Conservation (phyloP, 2,797 vertebrate genomes). For the Galagoides demidoff region DNA sequence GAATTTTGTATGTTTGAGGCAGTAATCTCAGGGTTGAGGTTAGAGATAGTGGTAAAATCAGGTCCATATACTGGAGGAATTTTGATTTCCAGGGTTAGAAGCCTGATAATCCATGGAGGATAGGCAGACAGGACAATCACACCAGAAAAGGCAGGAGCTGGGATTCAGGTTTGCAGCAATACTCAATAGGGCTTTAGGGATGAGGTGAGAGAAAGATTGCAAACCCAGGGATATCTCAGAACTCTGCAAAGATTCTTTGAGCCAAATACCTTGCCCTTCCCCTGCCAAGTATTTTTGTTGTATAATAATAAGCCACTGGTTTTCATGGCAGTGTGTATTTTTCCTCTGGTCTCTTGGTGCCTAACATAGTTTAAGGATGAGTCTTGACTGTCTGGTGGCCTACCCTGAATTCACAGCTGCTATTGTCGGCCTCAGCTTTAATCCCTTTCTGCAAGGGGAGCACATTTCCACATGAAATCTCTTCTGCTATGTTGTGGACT, state of each 20-base stretch:
- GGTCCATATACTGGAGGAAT: background rate
- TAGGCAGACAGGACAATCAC: background rate
- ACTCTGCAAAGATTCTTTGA: background rate
- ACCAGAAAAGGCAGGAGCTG: background rate
- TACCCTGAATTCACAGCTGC: background rate
- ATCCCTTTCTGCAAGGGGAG: background rate
- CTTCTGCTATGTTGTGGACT: background rate
- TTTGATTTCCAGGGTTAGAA: background rate
- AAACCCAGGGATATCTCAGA: background rate
- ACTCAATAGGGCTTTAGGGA: background rate
- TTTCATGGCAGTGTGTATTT: background rate
- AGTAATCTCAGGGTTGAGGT: background rate
- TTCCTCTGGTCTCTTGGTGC: background rate
- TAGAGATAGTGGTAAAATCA: background rate
- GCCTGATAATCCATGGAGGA: background rate
- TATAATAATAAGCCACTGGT: background rate
- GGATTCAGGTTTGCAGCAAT: background rate
- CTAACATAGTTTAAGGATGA: background rate
- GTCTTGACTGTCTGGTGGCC: background rate
- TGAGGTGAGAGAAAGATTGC: background rate
- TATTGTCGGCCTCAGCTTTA: background rate
- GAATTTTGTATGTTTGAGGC: background rate
- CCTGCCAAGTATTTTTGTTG: background rate
- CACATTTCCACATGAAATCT: background rate
- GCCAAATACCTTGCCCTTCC: background rate